phyloP scores from a whole-genome alignment of 2,113 vertebrate species.

The Plectropomus leopardus region DNA sequence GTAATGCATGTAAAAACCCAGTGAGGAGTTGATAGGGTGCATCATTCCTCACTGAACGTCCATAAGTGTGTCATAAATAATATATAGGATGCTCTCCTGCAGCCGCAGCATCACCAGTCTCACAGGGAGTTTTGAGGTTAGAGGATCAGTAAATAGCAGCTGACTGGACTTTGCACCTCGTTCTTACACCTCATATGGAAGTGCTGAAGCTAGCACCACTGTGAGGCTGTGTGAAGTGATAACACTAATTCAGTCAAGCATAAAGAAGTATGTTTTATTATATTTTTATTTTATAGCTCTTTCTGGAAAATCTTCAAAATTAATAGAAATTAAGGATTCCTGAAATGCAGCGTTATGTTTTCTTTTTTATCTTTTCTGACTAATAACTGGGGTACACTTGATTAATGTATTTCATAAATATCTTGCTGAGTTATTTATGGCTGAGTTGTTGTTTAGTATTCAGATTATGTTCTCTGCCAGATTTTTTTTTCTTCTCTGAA shows the following conservation, averaged over 20 bases:
- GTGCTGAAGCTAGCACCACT: conserved; percentile 38
- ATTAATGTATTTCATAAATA: not conserved
- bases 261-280: no score
- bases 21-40: not conserved
- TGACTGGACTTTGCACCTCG: not conserved
- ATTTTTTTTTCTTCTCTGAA: not conserved
- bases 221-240: not conserved
- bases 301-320: not conserved
- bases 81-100: not conserved
- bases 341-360: not conserved
- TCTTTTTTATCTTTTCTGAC: not conserved
- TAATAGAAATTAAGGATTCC: not conserved
- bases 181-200: conserved; percentile 40
- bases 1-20: not conserved
- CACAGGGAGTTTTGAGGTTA: conserved; percentile 27
- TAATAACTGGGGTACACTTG: not conserved
- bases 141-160: conserved; percentile 19
- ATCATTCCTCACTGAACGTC: not conserved
- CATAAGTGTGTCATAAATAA: conserved; percentile 34
- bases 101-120: not conserved
- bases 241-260: not conserved
- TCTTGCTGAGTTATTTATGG: conserved; percentile 9
- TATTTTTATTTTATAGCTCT: no score
- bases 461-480: not conserved
- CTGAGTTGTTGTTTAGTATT: not conserved